A percentile compares a stretch with the other conserved stretches of the same genome.
phyloP scores from a whole-genome alignment of 2,888 invertebrate species.

The Boloria selene region DNA sequence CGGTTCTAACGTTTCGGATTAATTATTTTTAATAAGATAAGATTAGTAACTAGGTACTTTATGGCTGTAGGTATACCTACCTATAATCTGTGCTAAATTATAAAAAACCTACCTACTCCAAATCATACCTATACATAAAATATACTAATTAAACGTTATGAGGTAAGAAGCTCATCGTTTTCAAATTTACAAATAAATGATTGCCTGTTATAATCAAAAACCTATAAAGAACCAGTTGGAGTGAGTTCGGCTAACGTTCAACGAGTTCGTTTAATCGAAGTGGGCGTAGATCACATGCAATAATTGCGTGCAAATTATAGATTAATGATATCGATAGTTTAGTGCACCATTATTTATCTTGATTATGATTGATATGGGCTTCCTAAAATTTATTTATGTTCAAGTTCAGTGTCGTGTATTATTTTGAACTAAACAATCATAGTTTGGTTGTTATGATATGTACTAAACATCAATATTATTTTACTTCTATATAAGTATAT shows the following conservation, averaged over 20 bases:
- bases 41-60: neutral
- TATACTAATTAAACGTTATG: neutral
- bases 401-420: neutral
- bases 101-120: neutral
- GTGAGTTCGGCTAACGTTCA: conserved; percentile 14
- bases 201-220: conserved; percentile 5
- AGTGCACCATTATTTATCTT: conserved; percentile 48
- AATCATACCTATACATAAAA: neutral
- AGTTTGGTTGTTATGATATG: too few relatives aligned
- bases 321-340: conserved; percentile 60
- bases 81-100: neutral
- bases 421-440: too few relatives aligned
- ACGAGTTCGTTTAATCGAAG: conserved; percentile 45
- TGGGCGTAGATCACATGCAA: conserved; percentile 49
- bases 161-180: conserved; percentile 8
- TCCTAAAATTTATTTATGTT: conserved; percentile 6
- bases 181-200: conserved; percentile 12
- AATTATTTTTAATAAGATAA: too few relatives aligned
- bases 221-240: conserved; percentile 9
- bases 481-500: too few relatives aligned
- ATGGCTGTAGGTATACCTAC: too few relatives aligned
- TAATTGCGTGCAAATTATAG: conserved; percentile 60
- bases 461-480: too few relatives aligned
- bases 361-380: conserved; percentile 41
- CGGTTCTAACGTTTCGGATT: too few relatives aligned